Percentiles rank a stretch among this genome's conserved stretches.
Conservation (phyloP, 2,797 vertebrate species). For the Melanotaenia nigrans region DNA sequence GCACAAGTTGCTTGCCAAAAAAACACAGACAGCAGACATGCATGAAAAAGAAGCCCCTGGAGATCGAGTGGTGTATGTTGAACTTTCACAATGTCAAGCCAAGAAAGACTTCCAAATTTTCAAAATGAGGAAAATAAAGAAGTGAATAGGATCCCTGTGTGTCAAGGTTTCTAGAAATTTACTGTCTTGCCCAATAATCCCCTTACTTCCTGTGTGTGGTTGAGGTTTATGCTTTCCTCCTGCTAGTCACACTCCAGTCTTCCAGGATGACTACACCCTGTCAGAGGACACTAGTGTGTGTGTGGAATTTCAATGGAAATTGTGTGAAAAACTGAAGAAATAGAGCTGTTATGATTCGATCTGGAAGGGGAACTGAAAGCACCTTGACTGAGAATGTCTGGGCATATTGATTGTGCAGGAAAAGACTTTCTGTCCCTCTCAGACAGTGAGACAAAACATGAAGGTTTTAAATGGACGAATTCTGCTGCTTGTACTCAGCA, state of each 20-base stretch:
- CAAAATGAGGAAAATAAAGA: slow-evolving; percentile 13
- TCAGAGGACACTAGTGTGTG: slow-evolving; percentile 35
- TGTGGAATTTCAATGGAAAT: slow-evolving; percentile 38
- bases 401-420: slow-evolving; percentile 28
- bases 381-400: slow-evolving; percentile 2
- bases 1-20: slow-evolving; percentile 14
- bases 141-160: slow-evolving; percentile 33
- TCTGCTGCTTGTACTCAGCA: slow-evolving; percentile 22
- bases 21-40: slow-evolving; percentile 25
- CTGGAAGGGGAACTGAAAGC: slow-evolving; percentile 3
- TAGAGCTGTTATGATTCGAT: background rate
- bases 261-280: slow-evolving; percentile 45
- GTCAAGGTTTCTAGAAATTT: slow-evolving; percentile 35
- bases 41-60: slow-evolving; percentile 22
- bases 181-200: slow-evolving; percentile 43
- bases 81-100: slow-evolving; percentile 22
- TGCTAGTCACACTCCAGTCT: slow-evolving; percentile 29
- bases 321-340: slow-evolving; percentile 29
- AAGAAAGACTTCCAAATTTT: slow-evolving; percentile 24
- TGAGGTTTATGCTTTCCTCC: slow-evolving; percentile 61
- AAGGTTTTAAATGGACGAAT: slow-evolving; percentile 31
- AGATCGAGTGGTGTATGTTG: slow-evolving; percentile 26
- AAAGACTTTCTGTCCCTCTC: background rate
- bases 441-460: slow-evolving; percentile 24
- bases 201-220: slow-evolving; percentile 42